Conservation (phyloP, 1,140 invertebrate genomes). For the Aphidius ervi region DNA sequence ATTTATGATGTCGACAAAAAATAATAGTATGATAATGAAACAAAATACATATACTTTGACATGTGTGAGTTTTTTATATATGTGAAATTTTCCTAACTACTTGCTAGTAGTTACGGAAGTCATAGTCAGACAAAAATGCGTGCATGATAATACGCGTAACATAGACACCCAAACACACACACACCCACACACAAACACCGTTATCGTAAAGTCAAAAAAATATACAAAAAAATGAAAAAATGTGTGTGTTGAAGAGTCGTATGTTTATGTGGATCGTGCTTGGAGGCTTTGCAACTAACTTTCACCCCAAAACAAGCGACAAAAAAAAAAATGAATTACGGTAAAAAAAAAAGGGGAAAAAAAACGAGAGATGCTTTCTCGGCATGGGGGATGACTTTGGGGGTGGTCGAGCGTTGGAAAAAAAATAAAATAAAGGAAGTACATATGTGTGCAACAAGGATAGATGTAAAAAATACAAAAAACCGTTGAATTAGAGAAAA, state of each 20-base stretch:
- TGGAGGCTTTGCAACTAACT: constrained; percentile 28
- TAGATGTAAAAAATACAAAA: constrained; percentile 22
- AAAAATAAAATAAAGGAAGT: constrained; percentile 25
- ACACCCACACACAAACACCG: background rate
- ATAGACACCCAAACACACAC: background rate
- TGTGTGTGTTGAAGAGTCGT: constrained; percentile 20
- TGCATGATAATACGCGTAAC: background rate
- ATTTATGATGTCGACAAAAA: constrained; percentile 42
- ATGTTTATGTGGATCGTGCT: constrained; percentile 23
- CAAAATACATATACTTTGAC: constrained; percentile 29
- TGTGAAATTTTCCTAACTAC: background rate
- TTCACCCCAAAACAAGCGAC: constrained; percentile 36
- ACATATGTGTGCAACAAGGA: constrained; percentile 14
- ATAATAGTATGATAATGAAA: constrained; percentile 48
- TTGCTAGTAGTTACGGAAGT: too few species aligned
- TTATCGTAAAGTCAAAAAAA: constrained; percentile 7
- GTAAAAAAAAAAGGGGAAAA: constrained; percentile 12
- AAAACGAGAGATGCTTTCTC: constrained; percentile 28
- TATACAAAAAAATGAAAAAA: constrained; percentile 12
- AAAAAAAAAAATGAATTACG: constrained; percentile 1
- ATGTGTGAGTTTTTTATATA: constrained; percentile 15
- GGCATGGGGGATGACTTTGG: constrained; percentile 37
- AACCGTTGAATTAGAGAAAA: constrained; percentile 23
- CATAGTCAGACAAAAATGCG: too few species aligned
- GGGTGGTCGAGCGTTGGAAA: constrained; percentile 43